A percentile compares a stretch with the other conserved stretches of the same genome.
These are phyloP conservation scores for Ochotona curzoniae DNA, from an alignment of 2,113 vertebrate genomes.

Conservation along the genomic window DNA sequence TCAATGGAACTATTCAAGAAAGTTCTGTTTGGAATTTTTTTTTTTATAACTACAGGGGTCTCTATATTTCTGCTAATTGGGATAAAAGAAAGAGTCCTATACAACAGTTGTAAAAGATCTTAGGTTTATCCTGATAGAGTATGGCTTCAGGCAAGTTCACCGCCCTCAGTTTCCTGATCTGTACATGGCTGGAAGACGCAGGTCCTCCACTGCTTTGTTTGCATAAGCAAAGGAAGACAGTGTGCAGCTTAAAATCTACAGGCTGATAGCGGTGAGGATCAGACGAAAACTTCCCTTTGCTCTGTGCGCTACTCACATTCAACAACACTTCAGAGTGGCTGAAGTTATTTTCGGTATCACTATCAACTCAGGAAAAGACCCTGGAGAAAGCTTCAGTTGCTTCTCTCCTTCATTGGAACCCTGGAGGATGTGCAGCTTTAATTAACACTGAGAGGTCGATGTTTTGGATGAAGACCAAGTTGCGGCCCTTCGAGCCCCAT, in stretches of 20 bases:
- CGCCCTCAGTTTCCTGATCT: not conserved
- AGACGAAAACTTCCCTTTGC: not conserved
- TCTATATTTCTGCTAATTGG: not conserved
- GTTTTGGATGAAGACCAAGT: conserved; percentile 69
- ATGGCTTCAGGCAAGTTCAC: too few species aligned
- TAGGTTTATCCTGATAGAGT: not conserved
- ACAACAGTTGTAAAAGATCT: not conserved
- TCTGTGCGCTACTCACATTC: not conserved
- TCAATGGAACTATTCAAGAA: not conserved
- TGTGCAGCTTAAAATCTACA: not conserved
- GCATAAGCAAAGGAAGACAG: not conserved
- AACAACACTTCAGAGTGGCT: not conserved
- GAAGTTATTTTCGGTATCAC: conserved; percentile 60
- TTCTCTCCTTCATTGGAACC: conserved; percentile 31
- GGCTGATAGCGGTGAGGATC: not conserved
- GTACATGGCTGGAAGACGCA: not conserved
- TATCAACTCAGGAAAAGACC: conserved; percentile 52
- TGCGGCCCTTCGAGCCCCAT: conserved; percentile 22
- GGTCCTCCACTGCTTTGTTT: fast-evolving
- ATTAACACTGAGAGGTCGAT: conserved; percentile 78
- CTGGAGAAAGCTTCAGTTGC: not conserved
- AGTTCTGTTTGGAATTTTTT: not conserved
- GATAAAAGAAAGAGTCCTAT: not conserved
- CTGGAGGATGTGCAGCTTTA: conserved; percentile 69
- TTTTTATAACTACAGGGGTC: not conserved